Conservation (phyloP, 2,888 invertebrate species). For the Zaprionus bogoriensis region DNA sequence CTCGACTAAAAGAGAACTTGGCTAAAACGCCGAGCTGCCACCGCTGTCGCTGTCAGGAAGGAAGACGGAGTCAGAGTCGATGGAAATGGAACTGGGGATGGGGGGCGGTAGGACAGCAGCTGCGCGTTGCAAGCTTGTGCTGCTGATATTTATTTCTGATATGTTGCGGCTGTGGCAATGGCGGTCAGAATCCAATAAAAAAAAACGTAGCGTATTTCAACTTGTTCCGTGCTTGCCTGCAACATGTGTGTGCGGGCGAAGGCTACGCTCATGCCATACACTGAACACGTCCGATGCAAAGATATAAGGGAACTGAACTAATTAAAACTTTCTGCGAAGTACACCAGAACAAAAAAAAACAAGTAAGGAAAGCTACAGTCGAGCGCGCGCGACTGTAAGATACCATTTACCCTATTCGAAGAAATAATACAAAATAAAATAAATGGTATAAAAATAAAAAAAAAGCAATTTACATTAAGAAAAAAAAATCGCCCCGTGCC, state of each 20-base stretch:
- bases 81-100: conserved; percentile 13
- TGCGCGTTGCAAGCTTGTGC: conserved; percentile 45
- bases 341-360: too few species aligned
- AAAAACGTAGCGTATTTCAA: conserved; percentile 3
- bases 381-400: too few species aligned
- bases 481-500: too few species aligned
- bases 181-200: conserved; percentile 1
- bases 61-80: conserved; percentile 1
- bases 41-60: not conserved
- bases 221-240: conserved; percentile 12
- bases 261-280: not conserved
- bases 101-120: conserved; percentile 45
- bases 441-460: too few species aligned
- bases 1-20: conserved; percentile 53
- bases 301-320: not conserved
- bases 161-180: conserved; percentile 7
- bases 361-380: too few species aligned
- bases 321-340: not conserved
- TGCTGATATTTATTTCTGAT: conserved; percentile 15
- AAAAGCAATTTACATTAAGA: too few species aligned
- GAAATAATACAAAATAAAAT: too few species aligned
- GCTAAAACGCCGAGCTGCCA: not conserved
- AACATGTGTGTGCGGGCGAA: not conserved
- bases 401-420: too few species aligned
- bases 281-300: not conserved